These are phyloP conservation scores for Chloropsis hardwickii DNA, from an alignment of 2,113 vertebrate species.

Conservation along the genomic window DNA sequence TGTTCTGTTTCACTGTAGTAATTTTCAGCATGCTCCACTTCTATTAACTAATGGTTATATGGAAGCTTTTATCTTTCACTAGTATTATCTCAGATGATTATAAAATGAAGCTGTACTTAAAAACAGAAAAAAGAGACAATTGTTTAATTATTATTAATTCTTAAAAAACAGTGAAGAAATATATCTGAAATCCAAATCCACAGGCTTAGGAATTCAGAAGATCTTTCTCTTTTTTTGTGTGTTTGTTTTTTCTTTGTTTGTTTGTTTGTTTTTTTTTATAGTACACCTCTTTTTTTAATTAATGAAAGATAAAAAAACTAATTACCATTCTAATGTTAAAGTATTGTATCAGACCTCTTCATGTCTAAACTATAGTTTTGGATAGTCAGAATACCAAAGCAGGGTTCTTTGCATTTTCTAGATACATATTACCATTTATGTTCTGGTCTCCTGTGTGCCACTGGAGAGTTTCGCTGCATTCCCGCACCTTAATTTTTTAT, in stretches of 20 bases:
- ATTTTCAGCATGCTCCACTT: neutral
- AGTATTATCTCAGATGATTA: neutral
- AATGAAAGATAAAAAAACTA: neutral
- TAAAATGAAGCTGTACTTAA: neutral
- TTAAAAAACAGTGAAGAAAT: neutral
- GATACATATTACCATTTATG: neutral
- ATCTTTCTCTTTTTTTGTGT: neutral
- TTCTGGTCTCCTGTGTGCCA: neutral
- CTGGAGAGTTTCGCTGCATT: neutral
- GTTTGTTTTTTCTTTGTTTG: no score
- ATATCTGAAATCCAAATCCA: neutral
- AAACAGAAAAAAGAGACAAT: neutral
- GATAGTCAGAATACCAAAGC: neutral
- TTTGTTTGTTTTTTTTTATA: neutral
- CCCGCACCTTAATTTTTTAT: neutral
- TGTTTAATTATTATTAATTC: neutral
- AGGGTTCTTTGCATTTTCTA: neutral
- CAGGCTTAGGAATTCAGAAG: neutral
- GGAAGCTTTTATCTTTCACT: slow-evolving; percentile 6
- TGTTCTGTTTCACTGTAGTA: neutral
- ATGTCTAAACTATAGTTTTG: neutral
- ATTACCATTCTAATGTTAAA: neutral
- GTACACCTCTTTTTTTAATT: neutral
- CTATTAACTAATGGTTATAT: neutral
- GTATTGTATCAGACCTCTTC: neutral